Evolutionary conservation across 2,888 invertebrate species (phyloP).

Genomic region (Lymantria monacha): DNA sequence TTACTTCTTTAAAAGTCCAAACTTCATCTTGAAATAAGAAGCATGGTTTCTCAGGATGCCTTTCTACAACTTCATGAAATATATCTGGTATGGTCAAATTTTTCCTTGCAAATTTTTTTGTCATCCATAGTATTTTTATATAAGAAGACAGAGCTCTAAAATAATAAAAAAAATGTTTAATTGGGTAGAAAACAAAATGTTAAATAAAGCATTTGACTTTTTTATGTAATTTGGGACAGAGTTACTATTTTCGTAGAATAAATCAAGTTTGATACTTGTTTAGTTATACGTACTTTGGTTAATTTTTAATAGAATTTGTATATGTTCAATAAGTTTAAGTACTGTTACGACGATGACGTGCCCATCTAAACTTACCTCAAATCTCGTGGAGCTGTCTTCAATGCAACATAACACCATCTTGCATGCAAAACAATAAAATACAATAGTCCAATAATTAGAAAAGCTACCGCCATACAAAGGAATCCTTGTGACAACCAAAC

Average conservation of each 20-base stretch:
- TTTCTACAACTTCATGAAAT: conserved; percentile 88
- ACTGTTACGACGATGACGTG: conserved; percentile 26
- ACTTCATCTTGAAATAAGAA: conserved; percentile 91
- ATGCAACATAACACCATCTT: conserved; percentile 90
- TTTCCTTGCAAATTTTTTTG: conserved; percentile 84
- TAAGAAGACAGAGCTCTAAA: conserved; percentile 88
- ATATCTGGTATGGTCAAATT: conserved; percentile 90
- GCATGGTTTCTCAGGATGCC: conserved; percentile 91
- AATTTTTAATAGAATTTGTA: too few species aligned
- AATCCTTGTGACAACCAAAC: conserved; percentile 82
- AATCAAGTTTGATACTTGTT: not conserved
- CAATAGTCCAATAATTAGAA: conserved; percentile 82
- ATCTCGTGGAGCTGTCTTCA: conserved; percentile 88
- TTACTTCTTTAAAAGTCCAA: conserved; percentile 93
- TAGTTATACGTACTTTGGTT: too few species aligned
- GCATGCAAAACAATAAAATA: conserved; percentile 86
- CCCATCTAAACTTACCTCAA: conserved; percentile 78
- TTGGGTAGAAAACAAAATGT: too few species aligned
- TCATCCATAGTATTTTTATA: conserved; percentile 84
- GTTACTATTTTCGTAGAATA: too few species aligned
- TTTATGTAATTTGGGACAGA: too few species aligned
- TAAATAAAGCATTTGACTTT: too few species aligned
- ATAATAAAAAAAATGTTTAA: conserved; percentile 31
- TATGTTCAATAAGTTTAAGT: not conserved
- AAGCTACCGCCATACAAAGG: conserved; percentile 83